Percentiles rank a stretch among this genome's conserved stretches.
Conservation (phyloP, 2,888 invertebrate genomes). For the Meta bourneti region DNA sequence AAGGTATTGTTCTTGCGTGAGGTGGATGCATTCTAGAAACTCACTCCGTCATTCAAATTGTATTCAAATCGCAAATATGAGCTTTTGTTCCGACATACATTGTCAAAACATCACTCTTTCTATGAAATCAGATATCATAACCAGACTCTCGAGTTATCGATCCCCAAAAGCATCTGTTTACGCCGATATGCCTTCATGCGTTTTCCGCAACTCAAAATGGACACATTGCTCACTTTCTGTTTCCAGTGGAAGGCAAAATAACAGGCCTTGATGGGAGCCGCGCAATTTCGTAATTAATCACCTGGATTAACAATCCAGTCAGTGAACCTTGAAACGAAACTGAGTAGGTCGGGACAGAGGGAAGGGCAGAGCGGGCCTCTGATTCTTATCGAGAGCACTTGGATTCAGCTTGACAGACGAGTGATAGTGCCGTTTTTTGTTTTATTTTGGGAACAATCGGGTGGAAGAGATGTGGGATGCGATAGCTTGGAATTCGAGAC, state of each 20-base stretch:
- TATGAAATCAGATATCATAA: too few species aligned
- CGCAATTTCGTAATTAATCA: constrained; percentile 25
- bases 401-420: constrained; percentile 19
- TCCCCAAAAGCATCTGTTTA: too few species aligned
- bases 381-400: neutral
- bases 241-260: neutral
- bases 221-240: too few species aligned
- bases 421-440: neutral
- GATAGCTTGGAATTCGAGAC: neutral
- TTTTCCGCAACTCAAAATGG: too few species aligned
- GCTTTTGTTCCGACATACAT: too few species aligned
- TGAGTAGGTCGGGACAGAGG: constrained; percentile 23
- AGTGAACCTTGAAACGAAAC: constrained; percentile 50
- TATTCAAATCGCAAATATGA: too few species aligned
- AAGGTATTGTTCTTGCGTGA: too few species aligned
- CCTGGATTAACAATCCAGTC: constrained; percentile 35
- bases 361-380: neutral
- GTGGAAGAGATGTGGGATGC: neutral
- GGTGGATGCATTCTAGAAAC: too few species aligned
- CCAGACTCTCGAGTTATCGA: too few species aligned
- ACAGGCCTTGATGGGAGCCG: neutral
- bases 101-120: too few species aligned
- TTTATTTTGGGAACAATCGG: constrained; percentile 30
- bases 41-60: too few species aligned
- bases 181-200: too few species aligned